Conservation (phyloP, 1,140 invertebrate genomes). For the Drosophila pseudoananassae region DNA sequence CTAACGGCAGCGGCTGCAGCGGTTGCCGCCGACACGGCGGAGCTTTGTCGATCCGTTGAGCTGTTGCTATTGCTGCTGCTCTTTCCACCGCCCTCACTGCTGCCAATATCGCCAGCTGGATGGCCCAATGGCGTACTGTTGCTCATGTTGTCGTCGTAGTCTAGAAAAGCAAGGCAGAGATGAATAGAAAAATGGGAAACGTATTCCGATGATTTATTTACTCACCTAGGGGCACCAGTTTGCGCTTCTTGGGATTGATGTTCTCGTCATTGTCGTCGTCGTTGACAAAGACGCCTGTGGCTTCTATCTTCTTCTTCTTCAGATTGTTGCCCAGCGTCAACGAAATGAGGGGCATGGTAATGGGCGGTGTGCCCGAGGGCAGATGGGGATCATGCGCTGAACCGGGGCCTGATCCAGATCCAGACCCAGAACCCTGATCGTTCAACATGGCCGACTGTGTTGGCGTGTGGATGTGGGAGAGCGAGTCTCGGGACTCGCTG, state of each 20-base stretch:
- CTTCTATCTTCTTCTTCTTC: slow-evolving; percentile 91
- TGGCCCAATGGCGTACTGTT: slow-evolving; percentile 61
- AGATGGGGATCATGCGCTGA: slow-evolving; percentile 13
- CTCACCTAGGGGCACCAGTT: slow-evolving; percentile 92
- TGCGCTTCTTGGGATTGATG: slow-evolving; percentile 89
- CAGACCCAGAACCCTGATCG: slow-evolving; percentile 17
- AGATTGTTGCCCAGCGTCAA: slow-evolving; percentile 75
- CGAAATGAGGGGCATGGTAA: slow-evolving; percentile 75
- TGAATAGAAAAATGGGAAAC: not conserved
- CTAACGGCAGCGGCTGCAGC: slow-evolving; percentile 73
- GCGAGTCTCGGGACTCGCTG: slow-evolving; percentile 76
- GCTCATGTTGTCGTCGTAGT: slow-evolving; percentile 87
- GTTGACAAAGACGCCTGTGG: slow-evolving; percentile 96
- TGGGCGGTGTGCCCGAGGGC: slow-evolving; percentile 64
- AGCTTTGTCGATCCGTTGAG: slow-evolving; percentile 67
- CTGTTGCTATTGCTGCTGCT: slow-evolving; percentile 12
- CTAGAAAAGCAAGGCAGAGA: slow-evolving; percentile 70
- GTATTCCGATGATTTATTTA: not conserved
- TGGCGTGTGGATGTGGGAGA: slow-evolving; percentile 64
- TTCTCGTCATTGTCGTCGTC: slow-evolving; percentile 93
- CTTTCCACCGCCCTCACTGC: not conserved
- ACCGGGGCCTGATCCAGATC: not conserved
- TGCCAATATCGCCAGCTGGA: not conserved
- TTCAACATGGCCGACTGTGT: slow-evolving; percentile 50
- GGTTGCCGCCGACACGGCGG: slow-evolving; percentile 70